Evolutionary conservation across 2,888 invertebrate species (phyloP).

Genomic region (Augiades crinisus): DNA sequence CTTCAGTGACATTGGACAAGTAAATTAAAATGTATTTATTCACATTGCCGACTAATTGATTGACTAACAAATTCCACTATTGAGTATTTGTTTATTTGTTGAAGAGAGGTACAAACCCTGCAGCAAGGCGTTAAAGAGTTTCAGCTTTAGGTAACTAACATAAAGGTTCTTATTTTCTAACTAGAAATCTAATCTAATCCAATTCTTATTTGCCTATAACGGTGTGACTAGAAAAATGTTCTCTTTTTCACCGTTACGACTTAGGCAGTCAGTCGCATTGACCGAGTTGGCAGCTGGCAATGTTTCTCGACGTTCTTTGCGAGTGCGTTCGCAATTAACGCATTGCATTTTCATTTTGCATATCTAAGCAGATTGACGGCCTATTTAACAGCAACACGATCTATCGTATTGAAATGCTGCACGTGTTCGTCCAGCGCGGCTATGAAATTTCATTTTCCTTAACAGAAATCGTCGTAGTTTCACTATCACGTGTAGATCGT

Average conservation of each 20-base stretch:
- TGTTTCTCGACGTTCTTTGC: constrained; percentile 47
- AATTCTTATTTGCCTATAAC: no score
- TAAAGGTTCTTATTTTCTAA: no score
- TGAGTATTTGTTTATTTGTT: no score
- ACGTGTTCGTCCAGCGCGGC: constrained; percentile 39
- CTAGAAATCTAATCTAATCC: no score
- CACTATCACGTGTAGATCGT: constrained; percentile 20
- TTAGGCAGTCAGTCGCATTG: constrained; percentile 50
- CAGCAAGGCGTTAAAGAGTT: no score
- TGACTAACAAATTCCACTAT: no score
- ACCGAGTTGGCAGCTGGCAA: constrained; percentile 48
- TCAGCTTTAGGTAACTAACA: no score
- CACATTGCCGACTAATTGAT: no score
- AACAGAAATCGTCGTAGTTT: constrained; percentile 35
- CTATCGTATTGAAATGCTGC: constrained; percentile 43
- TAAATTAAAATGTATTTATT: no score
- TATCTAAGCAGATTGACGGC: constrained; percentile 54
- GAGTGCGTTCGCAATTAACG: constrained; percentile 57
- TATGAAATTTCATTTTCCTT: constrained; percentile 46
- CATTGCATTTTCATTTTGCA: constrained; percentile 56
- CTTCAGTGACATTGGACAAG: no score
- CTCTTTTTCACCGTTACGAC: constrained; percentile 36
- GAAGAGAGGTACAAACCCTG: no score
- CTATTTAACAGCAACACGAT: constrained; percentile 47
- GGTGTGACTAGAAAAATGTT: no score